Conservation (phyloP, 1,140 invertebrate species). For the Diorhabda elongata region DNA sequence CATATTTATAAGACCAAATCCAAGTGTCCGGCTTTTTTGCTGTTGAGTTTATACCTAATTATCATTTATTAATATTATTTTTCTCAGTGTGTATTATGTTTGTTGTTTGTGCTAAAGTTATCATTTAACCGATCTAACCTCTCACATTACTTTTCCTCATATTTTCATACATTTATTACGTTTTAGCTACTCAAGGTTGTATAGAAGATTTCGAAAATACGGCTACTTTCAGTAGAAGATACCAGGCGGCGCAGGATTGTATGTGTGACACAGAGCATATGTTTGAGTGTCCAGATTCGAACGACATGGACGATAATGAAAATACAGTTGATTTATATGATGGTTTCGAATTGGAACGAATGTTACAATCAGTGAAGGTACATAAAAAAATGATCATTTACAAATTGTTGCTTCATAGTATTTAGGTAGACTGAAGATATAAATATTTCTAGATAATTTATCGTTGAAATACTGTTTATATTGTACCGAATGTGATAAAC, state of each 20-base stretch:
- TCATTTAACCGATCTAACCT: background rate
- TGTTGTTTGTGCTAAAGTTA: background rate
- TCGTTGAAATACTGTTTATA: no score
- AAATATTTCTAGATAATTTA: no score
- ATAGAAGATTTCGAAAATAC: slow-evolving; percentile 85
- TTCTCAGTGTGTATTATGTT: background rate
- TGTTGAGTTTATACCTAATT: no score
- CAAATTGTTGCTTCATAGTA: no score
- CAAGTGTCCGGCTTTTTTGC: no score
- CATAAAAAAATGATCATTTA: slow-evolving; percentile 7
- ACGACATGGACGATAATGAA: slow-evolving; percentile 41
- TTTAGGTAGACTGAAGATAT: no score
- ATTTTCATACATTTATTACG: background rate
- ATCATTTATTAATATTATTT: no score
- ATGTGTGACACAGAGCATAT: slow-evolving; percentile 99
- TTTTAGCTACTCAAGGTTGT: slow-evolving; percentile 69
- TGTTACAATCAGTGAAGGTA: slow-evolving; percentile 54
- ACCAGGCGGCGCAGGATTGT: slow-evolving; percentile 90
- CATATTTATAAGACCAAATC: no score
- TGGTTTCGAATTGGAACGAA: slow-evolving; percentile 52
- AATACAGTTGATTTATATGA: slow-evolving; percentile 45
- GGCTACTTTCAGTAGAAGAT: slow-evolving; percentile 90
- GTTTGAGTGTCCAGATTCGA: slow-evolving; percentile 77
- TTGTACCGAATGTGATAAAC: no score
- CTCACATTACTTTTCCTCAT: background rate